Evolutionary conservation across 2,888 invertebrate species (phyloP).

Genomic region (Erpobdella octoculata): DNA sequence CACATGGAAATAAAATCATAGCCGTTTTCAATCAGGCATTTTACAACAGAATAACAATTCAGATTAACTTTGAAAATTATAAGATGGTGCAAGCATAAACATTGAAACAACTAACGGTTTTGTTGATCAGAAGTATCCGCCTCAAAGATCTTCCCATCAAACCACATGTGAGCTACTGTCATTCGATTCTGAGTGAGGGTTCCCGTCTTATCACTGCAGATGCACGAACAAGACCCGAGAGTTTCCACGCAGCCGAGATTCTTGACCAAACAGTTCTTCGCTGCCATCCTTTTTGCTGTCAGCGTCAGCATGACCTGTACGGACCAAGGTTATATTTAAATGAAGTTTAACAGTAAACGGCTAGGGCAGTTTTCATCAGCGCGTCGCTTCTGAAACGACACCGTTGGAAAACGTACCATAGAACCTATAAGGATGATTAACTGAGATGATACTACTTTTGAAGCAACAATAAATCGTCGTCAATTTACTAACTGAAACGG

Average conservation of each 20-base stretch:
- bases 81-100: too few species aligned
- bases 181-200: conserved; percentile 25
- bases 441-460: too few species aligned
- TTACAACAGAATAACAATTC: too few species aligned
- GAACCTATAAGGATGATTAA: too few species aligned
- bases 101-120: conserved; percentile 4
- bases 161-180: conserved; percentile 25
- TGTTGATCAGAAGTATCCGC: not conserved
- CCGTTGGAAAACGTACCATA: too few species aligned
- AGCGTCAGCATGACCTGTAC: conserved; percentile 23
- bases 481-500: conserved; percentile 21
- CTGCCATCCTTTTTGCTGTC: conserved; percentile 22
- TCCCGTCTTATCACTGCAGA: conserved; percentile 21
- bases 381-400: too few species aligned
- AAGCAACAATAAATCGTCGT: too few species aligned
- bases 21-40: too few species aligned
- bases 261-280: conserved; percentile 21
- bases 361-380: too few species aligned
- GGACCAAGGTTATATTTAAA: not conserved
- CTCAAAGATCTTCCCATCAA: conserved; percentile 4
- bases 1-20: not conserved
- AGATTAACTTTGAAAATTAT: too few species aligned
- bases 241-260: conserved; percentile 22
- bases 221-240: conserved; percentile 16
- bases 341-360: too few species aligned